phyloP scores from a whole-genome alignment of 2,113 vertebrate genomes.

The Fulica atra region DNA sequence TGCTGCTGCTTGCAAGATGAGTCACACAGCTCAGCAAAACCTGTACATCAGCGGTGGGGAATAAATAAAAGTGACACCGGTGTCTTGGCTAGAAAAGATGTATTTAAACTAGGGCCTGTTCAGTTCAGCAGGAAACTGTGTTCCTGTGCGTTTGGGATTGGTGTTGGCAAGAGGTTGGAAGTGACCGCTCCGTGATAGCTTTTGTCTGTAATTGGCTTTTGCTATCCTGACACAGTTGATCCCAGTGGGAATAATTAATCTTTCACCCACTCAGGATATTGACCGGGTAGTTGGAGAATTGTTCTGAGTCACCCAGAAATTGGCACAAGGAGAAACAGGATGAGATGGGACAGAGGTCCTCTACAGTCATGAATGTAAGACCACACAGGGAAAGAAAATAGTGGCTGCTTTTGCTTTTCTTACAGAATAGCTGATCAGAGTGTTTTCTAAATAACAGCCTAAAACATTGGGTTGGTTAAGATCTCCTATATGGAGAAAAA shows the following conservation, averaged over 20 bases:
- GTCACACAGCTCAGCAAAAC: slow-evolving; percentile 2
- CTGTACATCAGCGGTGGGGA: background rate
- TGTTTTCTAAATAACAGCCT: slow-evolving; percentile 7
- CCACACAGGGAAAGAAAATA: background rate
- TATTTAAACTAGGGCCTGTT: background rate
- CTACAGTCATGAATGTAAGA: background rate
- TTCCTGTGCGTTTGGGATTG: slow-evolving; percentile 3
- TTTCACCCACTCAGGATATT: background rate
- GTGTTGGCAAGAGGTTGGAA: background rate
- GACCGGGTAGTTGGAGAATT: background rate
- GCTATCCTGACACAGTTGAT: background rate
- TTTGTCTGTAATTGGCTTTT: slow-evolving; percentile 33
- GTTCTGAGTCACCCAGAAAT: slow-evolving; percentile 16
- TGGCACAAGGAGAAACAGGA: background rate
- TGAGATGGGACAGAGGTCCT: background rate
- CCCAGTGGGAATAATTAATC: slow-evolving; percentile 34
- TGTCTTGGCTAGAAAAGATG: background rate
- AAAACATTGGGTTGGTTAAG: background rate
- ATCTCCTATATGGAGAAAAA: background rate
- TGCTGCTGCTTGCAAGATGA: background rate
- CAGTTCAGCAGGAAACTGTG: background rate
- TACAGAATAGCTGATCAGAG: background rate
- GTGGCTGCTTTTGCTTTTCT: background rate
- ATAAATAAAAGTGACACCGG: background rate
- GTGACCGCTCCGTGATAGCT: background rate